These are phyloP conservation scores for Callipepla californica DNA, from an alignment of 2,113 vertebrate species.

Conservation along the genomic window DNA sequence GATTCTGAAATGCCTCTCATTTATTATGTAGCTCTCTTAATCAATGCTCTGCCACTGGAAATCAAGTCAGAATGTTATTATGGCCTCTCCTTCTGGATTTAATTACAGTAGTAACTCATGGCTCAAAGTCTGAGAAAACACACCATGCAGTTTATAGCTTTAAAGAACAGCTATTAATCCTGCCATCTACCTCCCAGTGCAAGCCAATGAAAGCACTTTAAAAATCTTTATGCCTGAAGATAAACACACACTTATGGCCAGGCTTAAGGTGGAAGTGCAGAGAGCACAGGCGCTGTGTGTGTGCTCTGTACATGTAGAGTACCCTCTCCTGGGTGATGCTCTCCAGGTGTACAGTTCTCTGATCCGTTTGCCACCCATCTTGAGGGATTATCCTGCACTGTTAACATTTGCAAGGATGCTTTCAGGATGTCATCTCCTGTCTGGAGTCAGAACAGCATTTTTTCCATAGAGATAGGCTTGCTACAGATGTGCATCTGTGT, in stretches of 20 bases:
- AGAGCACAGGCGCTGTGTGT: accelerated
- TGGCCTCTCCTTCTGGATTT: conserved; percentile 70
- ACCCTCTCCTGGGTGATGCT: neutral
- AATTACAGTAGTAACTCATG: conserved; percentile 75
- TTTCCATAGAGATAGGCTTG: neutral
- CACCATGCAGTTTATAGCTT: conserved; percentile 52
- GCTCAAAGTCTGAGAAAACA: conserved; percentile 74
- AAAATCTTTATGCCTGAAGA: conserved; percentile 36
- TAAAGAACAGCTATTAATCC: conserved; percentile 70
- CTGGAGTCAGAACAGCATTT: neutral
- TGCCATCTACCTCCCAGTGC: conserved; percentile 23
- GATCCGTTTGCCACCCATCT: neutral
- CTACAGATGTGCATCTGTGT: neutral
- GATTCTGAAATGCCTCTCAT: conserved; percentile 68
- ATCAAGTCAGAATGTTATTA: conserved; percentile 75
- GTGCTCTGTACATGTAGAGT: accelerated
- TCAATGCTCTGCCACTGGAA: conserved; percentile 73
- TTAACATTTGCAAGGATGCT: neutral
- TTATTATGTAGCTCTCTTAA: conserved; percentile 73
- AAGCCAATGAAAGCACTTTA: conserved; percentile 24
- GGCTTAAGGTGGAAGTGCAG: neutral
- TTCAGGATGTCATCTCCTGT: neutral
- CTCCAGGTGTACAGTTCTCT: neutral
- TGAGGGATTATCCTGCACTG: neutral
- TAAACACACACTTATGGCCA: neutral